phyloP scores from a whole-genome alignment of 1,140 invertebrate genomes.

The Bombus cullumanus region DNA sequence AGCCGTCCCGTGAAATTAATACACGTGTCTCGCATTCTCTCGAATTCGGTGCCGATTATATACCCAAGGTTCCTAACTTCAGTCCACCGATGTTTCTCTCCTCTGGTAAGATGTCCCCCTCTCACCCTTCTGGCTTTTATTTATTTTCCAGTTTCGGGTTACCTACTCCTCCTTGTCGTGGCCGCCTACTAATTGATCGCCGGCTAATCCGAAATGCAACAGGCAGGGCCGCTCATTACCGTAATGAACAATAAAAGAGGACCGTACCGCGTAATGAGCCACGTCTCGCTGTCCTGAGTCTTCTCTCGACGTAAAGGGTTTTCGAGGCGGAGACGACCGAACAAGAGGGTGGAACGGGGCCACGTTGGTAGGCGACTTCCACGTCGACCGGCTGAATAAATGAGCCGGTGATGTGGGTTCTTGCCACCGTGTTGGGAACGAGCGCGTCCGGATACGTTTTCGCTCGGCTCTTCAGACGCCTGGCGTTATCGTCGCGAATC shows the following conservation, averaged over 20 bases:
- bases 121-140: constrained; percentile 38
- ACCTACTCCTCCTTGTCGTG: constrained; percentile 36
- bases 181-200: constrained; percentile 66
- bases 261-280: constrained; percentile 50
- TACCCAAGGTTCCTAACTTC: constrained; percentile 46
- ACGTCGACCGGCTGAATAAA: constrained; percentile 31
- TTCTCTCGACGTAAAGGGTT: neutral
- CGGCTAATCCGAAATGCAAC: constrained; percentile 57
- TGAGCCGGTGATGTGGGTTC: constrained; percentile 20
- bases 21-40: constrained; percentile 75
- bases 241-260: constrained; percentile 68
- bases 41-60: constrained; percentile 75
- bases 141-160: constrained; percentile 66
- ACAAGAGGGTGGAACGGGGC: constrained; percentile 16
- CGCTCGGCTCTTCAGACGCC: neutral
- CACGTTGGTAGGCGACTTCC: constrained; percentile 20
- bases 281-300: constrained; percentile 39
- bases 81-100: neutral
- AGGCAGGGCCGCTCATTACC: constrained; percentile 59
- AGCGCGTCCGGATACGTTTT: neutral
- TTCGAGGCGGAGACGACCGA: neutral
- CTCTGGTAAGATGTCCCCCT: neutral
- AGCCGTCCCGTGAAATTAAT: constrained; percentile 77
- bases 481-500: neutral
- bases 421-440: constrained; percentile 15